Evolutionary conservation across 2,113 vertebrate species (phyloP).

Genomic region (Crotalus helleri): DNA sequence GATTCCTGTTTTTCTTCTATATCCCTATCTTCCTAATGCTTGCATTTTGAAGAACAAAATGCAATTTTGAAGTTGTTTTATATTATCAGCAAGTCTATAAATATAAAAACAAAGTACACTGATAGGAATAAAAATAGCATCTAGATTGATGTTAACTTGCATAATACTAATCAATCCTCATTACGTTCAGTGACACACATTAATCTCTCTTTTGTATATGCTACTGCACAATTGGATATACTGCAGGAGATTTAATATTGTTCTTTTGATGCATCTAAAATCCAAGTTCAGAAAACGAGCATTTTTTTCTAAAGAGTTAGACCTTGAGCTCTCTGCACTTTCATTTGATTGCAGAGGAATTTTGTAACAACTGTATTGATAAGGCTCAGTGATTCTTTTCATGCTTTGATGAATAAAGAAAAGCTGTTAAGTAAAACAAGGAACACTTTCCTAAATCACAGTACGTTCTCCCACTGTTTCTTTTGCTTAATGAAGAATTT

Average conservation of each 20-base stretch:
- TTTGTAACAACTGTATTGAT: constrained; percentile 35
- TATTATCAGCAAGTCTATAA: constrained; percentile 42
- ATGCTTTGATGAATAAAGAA: constrained; percentile 34
- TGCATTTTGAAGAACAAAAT: not conserved
- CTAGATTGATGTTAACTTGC: constrained; percentile 54
- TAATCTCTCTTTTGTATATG: constrained; percentile 46
- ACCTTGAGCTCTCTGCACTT: constrained; percentile 37
- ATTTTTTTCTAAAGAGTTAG: constrained; percentile 32
- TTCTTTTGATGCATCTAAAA: not conserved
- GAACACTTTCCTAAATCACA: constrained; percentile 21
- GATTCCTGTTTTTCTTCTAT: no score
- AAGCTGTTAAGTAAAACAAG: not conserved
- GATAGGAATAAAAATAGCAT: constrained; percentile 52
- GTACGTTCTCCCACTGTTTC: not conserved
- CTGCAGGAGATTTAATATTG: constrained; percentile 44
- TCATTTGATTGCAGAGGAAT: constrained; percentile 33
- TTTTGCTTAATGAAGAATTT: not conserved
- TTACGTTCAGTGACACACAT: constrained; percentile 34
- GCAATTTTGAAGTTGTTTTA: constrained; percentile 29
- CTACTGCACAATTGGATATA: constrained; percentile 54
- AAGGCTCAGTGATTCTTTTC: constrained; percentile 18
- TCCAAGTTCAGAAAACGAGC: constrained; percentile 33
- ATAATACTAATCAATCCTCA: constrained; percentile 58
- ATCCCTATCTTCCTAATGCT: not conserved
- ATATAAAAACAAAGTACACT: constrained; percentile 41